Percentiles rank a stretch among this genome's conserved stretches.
phyloP scores from a whole-genome alignment of 2,113 vertebrate species.

The Eudyptes chrysolophus region DNA sequence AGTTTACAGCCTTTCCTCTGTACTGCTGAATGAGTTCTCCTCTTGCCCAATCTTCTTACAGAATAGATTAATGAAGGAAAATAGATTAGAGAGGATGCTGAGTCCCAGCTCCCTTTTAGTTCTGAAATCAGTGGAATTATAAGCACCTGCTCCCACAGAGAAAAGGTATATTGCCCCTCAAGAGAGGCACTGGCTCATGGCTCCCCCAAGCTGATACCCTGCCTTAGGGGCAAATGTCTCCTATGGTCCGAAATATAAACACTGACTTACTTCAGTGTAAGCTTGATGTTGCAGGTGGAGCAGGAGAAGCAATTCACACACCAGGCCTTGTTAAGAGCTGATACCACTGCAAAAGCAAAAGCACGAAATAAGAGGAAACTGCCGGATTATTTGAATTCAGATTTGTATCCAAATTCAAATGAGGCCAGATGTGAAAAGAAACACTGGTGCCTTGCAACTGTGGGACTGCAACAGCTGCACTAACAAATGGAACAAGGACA shows the following conservation, averaged over 20 bases:
- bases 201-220: neutral
- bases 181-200: neutral
- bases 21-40: neutral
- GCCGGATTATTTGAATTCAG: neutral
- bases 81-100: neutral
- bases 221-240: neutral
- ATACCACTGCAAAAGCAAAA: slow-evolving; percentile 83
- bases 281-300: slow-evolving; percentile 92
- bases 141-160: neutral
- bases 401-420: slow-evolving; percentile 14
- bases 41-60: neutral
- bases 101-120: neutral
- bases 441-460: slow-evolving; percentile 31
- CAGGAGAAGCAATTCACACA: slow-evolving; percentile 95
- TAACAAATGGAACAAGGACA: neutral
- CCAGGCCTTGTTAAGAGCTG: slow-evolving; percentile 96
- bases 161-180: neutral
- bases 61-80: neutral
- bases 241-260: neutral
- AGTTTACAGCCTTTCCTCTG: neutral
- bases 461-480: slow-evolving; percentile 54
- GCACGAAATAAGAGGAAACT: slow-evolving; percentile 16
- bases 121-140: neutral
- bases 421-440: slow-evolving; percentile 43
- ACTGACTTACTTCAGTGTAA: slow-evolving; percentile 91